Conservation (phyloP, 2,888 invertebrate species). For the Halocaridina rubra region DNA sequence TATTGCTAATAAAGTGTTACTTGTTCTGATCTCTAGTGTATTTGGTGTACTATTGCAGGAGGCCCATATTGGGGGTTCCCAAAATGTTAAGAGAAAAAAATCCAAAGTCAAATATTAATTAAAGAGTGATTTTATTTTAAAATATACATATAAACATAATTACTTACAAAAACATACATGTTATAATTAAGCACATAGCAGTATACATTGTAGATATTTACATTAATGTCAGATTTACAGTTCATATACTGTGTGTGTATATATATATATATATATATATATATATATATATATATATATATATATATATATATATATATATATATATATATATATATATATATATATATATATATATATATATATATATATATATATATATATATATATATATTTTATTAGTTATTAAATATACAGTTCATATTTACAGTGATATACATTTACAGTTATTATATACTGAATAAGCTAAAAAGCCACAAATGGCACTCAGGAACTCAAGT, state of each 20-base stretch:
- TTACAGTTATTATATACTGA: no score
- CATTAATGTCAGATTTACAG: no score
- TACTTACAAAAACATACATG: neutral
- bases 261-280: neutral
- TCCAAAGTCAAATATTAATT: neutral
- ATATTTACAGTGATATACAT: no score
- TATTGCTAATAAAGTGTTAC: no score
- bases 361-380: neutral
- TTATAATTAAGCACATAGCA: neutral
- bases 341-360: neutral
- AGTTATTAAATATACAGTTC: no score
- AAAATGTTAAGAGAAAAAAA: no score
- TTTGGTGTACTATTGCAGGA: no score
- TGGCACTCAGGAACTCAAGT: no score
- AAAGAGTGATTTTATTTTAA: neutral
- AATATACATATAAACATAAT: neutral
- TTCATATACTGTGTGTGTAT: neutral
- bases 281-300: neutral
- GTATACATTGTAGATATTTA: neutral
- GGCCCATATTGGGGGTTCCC: no score
- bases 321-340: neutral
- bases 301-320: neutral
- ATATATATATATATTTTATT: neutral
- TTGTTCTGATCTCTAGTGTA: no score
- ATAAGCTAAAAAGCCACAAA: no score